Evolutionary conservation across 2,888 invertebrate species (phyloP).

Genomic region (Chelonus formosanus): DNA sequence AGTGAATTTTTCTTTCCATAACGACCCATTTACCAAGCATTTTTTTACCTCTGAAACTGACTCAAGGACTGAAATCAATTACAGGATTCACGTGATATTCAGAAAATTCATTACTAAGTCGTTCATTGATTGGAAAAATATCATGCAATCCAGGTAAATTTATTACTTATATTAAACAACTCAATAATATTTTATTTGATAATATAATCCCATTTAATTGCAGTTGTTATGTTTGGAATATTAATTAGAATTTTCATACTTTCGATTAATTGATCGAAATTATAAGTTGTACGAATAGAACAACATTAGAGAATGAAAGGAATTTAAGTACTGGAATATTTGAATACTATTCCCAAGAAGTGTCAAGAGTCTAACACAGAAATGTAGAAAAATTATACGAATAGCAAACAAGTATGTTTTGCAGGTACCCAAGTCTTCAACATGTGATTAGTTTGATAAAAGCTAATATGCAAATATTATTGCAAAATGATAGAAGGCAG

Average conservation of each 20-base stretch:
- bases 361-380: conserved; percentile 9
- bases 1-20: conserved; percentile 12
- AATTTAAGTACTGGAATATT: background rate
- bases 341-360: conserved; percentile 11
- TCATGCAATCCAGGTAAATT: background rate
- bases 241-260: too few relatives aligned
- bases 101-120: background rate
- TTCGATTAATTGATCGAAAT: background rate
- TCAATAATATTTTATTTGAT: background rate
- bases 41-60: conserved; percentile 3
- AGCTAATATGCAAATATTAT: background rate
- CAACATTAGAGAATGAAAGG: conserved; percentile 1
- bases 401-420: background rate
- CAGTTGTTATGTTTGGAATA: too few relatives aligned
- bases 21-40: conserved; percentile 4
- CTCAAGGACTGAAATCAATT: conserved; percentile 5
- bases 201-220: too few relatives aligned
- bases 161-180: background rate
- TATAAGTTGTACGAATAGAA: background rate
- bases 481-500: background rate
- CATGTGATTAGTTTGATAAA: conserved; percentile 13
- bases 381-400: background rate
- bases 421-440: background rate
- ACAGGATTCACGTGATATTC: conserved; percentile 5
- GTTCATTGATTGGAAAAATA: background rate